phyloP scores from a whole-genome alignment of 30 jellyfish, hydroid and myxozoan genomes.

The Pelagia noctiluca region DNA sequence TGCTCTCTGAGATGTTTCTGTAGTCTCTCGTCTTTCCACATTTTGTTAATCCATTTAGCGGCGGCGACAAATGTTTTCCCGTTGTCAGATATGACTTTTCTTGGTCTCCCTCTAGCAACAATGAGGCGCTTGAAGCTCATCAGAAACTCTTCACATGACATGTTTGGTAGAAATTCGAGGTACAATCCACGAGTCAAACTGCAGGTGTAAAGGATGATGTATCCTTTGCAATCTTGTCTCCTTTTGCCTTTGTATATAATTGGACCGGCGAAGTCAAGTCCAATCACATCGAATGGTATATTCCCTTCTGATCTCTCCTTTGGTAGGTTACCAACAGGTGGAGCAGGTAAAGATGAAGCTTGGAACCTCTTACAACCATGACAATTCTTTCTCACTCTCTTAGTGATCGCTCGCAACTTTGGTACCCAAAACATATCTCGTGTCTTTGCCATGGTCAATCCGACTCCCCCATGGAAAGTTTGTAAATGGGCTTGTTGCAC shows the following conservation, averaged over 20 bases:
- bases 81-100: conserved; percentile 55
- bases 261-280: conserved; percentile 26
- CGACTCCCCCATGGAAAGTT: conserved; percentile 35
- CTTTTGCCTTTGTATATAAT: too few relatives aligned
- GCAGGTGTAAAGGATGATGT: too few relatives aligned
- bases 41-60: conserved; percentile 53
- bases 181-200: too few relatives aligned
- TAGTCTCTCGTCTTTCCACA: conserved; percentile 20
- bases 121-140: conserved; percentile 27
- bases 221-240: too few relatives aligned
- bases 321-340: too few relatives aligned
- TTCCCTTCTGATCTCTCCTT: too few relatives aligned
- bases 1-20: conserved; percentile 24
- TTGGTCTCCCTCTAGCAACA: conserved; percentile 63
- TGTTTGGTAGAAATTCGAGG: conserved; percentile 34
- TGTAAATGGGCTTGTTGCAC: conserved; percentile 20
- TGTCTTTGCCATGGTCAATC: conserved; percentile 22
- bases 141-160: conserved; percentile 22
- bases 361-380: too few relatives aligned
- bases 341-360: too few relatives aligned
- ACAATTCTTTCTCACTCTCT: background rate
- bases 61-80: conserved; percentile 48
- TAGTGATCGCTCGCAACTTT: background rate
- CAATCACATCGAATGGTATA: too few relatives aligned
- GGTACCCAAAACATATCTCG: conserved; percentile 31